phyloP scores from a whole-genome alignment of 2,797 vertebrate genomes.

The Sandelia bainsii region DNA sequence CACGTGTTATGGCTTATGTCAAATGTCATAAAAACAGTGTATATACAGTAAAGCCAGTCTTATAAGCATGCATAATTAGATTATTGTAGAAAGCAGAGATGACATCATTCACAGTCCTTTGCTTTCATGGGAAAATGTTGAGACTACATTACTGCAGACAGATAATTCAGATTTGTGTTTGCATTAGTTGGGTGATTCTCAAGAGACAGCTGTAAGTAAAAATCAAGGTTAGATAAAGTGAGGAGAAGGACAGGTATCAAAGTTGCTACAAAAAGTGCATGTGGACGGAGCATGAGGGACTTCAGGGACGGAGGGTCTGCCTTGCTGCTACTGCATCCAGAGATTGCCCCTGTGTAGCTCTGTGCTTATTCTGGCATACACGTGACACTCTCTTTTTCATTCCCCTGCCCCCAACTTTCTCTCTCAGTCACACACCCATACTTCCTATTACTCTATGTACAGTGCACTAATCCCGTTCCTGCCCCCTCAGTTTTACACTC shows the following conservation, averaged over 20 bases:
- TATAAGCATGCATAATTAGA: background rate
- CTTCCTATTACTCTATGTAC: constrained; percentile 55
- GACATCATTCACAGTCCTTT: constrained; percentile 28
- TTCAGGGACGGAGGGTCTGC: constrained; percentile 56
- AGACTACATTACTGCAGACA: constrained; percentile 8
- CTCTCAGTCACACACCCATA: constrained; percentile 42
- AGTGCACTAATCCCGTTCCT: constrained; percentile 61
- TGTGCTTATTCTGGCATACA: constrained; percentile 76
- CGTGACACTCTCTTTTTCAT: constrained; percentile 62
- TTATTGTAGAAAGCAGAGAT: background rate
- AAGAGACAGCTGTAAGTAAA: constrained; percentile 4
- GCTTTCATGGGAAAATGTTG: background rate
- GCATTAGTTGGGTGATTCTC: background rate
- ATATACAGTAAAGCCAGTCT: constrained; percentile 23
- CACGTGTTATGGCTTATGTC: constrained; percentile 24
- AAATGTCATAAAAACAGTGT: constrained; percentile 37
- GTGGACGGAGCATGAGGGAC: constrained; percentile 62
- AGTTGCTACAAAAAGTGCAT: constrained; percentile 51
- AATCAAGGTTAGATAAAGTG: constrained; percentile 40
- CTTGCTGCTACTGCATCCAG: constrained; percentile 58
- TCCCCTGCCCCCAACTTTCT: constrained; percentile 50
- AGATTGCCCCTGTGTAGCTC: constrained; percentile 61
- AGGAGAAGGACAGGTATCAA: constrained; percentile 64
- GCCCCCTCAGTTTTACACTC: constrained; percentile 50
- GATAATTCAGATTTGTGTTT: constrained; percentile 23